Percentiles rank a stretch among this genome's conserved stretches.
Conservation (phyloP, 2,113 vertebrate species). For the Brachyhypopomus occidentalis region DNA sequence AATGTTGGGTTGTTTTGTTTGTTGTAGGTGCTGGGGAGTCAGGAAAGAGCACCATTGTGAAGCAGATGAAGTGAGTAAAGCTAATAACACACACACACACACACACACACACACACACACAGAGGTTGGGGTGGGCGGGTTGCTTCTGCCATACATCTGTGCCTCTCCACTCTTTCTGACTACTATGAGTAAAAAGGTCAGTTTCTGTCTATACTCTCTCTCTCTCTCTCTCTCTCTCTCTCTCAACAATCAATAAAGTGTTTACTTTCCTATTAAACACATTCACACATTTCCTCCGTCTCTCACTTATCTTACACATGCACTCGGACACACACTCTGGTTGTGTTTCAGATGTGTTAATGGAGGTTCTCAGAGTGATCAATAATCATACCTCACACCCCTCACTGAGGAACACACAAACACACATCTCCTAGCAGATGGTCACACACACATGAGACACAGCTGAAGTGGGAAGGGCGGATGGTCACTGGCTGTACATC, state of each 20-base stretch:
- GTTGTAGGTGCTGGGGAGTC: slow-evolving; percentile 53
- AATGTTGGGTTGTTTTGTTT: slow-evolving; percentile 10
- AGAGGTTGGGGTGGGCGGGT: background rate
- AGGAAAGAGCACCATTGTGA: slow-evolving; percentile 55
- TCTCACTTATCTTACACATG: background rate
- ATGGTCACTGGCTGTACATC: too few species aligned
- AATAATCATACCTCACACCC: too few species aligned
- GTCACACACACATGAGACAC: too few species aligned
- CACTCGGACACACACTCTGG: background rate
- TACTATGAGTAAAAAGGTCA: background rate
- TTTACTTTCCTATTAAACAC: too few species aligned
- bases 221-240: slow-evolving; percentile 28
- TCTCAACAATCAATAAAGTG: background rate
- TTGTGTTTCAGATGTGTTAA: too few species aligned
- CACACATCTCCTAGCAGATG: too few species aligned
- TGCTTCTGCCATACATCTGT: too few species aligned
- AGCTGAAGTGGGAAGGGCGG: too few species aligned
- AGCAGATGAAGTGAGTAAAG: slow-evolving; percentile 55
- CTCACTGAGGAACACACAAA: too few species aligned
- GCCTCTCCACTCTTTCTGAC: background rate
- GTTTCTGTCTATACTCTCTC: background rate
- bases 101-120: background rate
- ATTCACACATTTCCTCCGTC: background rate
- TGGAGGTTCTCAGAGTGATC: too few species aligned
- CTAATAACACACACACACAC: background rate